These are phyloP conservation scores for Cossypha caffra DNA, from an alignment of 2,797 vertebrate genomes.

Conservation along the genomic window DNA sequence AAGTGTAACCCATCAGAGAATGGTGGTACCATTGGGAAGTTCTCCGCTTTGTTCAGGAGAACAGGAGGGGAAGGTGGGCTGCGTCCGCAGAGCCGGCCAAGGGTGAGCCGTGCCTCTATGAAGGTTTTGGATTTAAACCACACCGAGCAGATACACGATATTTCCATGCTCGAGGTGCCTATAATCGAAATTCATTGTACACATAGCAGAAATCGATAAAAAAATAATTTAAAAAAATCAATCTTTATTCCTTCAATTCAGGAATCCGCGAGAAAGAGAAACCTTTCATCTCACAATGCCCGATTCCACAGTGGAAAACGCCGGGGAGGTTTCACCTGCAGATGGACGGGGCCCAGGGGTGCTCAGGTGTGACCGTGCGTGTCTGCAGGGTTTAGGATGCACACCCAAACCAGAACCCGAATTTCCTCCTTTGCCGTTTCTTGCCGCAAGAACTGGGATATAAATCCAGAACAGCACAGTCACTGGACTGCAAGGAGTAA, in stretches of 20 bases:
- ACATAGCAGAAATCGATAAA: rapidly evolving
- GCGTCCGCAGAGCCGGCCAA: background rate
- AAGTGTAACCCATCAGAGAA: background rate
- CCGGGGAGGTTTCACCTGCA: background rate
- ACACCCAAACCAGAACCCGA: background rate
- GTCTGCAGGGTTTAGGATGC: too few relatives aligned
- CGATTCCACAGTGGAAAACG: rapidly evolving
- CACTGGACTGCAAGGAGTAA: background rate
- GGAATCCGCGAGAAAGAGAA: background rate
- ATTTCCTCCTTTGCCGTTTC: background rate
- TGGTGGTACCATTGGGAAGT: rapidly evolving
- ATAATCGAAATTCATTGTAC: background rate
- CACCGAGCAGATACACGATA: background rate
- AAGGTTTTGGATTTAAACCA: background rate
- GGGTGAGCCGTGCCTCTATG: rapidly evolving
- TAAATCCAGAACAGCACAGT: background rate
- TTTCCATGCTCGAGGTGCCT: background rate
- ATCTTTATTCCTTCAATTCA: background rate
- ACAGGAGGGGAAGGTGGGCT: background rate
- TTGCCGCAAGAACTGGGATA: background rate
- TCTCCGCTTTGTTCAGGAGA: background rate
- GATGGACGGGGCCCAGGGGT: rapidly evolving
- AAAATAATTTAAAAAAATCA: too few relatives aligned
- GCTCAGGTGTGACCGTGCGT: rapidly evolving
- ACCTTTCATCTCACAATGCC: background rate